These are phyloP conservation scores for Mormyrops boulengeri DNA, from an alignment of 2,797 vertebrate species.

Conservation along the genomic window DNA sequence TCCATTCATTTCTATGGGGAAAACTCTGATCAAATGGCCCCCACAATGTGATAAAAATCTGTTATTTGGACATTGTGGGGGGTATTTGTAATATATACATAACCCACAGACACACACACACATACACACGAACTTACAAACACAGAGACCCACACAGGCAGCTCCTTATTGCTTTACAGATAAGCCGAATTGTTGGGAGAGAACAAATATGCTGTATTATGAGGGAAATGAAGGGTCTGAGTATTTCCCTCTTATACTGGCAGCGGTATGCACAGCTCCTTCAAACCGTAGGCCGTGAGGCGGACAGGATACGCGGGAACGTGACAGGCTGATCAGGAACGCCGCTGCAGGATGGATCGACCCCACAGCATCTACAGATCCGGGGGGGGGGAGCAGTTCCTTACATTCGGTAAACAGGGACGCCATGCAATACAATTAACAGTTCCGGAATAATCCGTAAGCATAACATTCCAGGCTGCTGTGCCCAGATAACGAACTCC, in stretches of 20 bases:
- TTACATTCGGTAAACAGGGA: constrained; percentile 50
- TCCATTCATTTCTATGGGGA: too few relatives aligned
- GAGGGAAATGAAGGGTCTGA: constrained; percentile 12
- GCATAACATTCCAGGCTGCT: constrained; percentile 29
- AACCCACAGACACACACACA: background rate
- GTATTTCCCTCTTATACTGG: constrained; percentile 23
- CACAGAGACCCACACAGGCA: background rate
- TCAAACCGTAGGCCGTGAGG: constrained; percentile 21
- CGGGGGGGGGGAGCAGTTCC: constrained; percentile 52
- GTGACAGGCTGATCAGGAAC: constrained; percentile 32
- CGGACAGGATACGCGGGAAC: constrained; percentile 18
- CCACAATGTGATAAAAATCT: too few relatives aligned
- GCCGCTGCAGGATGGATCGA: constrained; percentile 46
- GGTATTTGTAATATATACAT: background rate
- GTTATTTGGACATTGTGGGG: too few relatives aligned
- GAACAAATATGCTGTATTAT: constrained; percentile 26
- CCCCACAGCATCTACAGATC: constrained; percentile 41
- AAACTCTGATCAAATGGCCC: too few relatives aligned
- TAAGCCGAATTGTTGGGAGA: background rate
- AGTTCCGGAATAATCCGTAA: constrained; percentile 30
- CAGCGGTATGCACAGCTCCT: constrained; percentile 11
- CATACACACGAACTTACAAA: background rate
- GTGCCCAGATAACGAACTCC: constrained; percentile 28
- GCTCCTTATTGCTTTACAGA: background rate
- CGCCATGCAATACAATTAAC: constrained; percentile 41